Percentiles rank a stretch among this genome's conserved stretches.
Evolutionary conservation across 1,140 invertebrate genomes (phyloP).

Genomic region (Colletes gigas): DNA sequence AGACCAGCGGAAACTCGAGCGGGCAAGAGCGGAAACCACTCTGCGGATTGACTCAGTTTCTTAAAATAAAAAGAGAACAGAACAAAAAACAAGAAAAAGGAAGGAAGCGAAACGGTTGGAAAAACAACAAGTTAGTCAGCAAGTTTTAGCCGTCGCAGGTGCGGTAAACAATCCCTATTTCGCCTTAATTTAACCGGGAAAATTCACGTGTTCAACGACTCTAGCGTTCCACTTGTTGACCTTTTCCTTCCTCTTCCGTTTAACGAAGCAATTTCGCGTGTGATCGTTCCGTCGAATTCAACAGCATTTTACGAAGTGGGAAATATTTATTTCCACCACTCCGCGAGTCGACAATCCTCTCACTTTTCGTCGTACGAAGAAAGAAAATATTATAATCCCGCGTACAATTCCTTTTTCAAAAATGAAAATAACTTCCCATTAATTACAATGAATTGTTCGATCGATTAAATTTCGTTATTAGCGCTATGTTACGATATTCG

Average conservation of each 20-base stretch:
- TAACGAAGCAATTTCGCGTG: not conserved
- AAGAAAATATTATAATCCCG: too few species aligned
- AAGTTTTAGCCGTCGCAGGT: slow-evolving; percentile 39
- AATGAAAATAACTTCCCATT: too few species aligned
- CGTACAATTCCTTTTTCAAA: too few species aligned
- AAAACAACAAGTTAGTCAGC: slow-evolving; percentile 42
- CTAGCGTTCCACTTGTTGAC: not conserved
- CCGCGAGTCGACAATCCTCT: not conserved
- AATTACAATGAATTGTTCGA: too few species aligned
- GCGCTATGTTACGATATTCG: too few species aligned
- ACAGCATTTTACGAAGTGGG: not conserved
- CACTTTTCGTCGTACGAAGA: too few species aligned
- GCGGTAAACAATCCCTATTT: slow-evolving; percentile 48
- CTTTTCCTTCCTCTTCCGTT: not conserved
- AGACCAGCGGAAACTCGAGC: slow-evolving; percentile 32
- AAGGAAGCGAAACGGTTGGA: not conserved
- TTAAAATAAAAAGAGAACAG: slow-evolving; percentile 25
- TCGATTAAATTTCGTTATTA: too few species aligned
- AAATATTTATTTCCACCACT: not conserved
- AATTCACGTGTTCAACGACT: slow-evolving; percentile 17
- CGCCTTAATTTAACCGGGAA: slow-evolving; percentile 35
- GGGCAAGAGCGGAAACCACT: slow-evolving; percentile 44
- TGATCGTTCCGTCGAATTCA: not conserved
- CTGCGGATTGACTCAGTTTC: slow-evolving; percentile 34
- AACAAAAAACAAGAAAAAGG: not conserved